Base-by-base conservation (phyloP, 2,797 vertebrate genomes). In the Pelochelys cantorii region DNA sequence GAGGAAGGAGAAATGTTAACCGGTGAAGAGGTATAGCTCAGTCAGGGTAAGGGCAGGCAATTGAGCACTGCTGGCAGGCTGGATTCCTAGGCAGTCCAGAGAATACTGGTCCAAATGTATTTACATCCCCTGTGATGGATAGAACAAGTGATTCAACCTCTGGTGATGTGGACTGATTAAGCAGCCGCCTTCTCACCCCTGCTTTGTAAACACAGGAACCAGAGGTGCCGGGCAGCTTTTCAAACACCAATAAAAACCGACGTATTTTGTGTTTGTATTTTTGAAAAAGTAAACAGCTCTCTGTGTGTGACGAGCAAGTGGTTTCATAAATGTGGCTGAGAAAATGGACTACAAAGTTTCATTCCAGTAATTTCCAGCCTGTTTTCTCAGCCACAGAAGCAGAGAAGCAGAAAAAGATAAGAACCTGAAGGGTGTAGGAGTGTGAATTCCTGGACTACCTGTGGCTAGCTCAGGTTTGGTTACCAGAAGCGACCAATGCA, bases 311-410 rank as follows among this genome's bases (percentile, higher is more conserved):
- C 90, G 87, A 95, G 94, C 77, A 92, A 95, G 88, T 3, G 1
- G 13, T 91, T 96, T 93, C 10, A 55, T 94, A 95, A 96, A 94
- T 42, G 71, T 94, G 37, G 84, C 95, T n/a, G 88, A 91, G 93
- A 89, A 94, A 96, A 97, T 88, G 82, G 53, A 82, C 29, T 82
- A 68, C 83, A 87, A 87, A 55, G 78, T 85, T 65, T 92, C 83
- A 94, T 82, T 81, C 57, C 2, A 0, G 86, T 89, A 77, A 81
- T 93, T 92, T 91, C 89, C 90, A 88, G 92, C 68, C 81, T 77
- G 27, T 62, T 57, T 77, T 86, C 91, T 55, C 74, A 81, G 80
- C 79, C 65, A 85, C 22, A 4, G 86, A 56, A 42, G 65, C 11
- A 14, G 27, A 37, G 75, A 11, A 88, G 68, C 0, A 0, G 31